phyloP scores from a whole-genome alignment of 2,797 vertebrate genomes.

The Gobio occitaniae region DNA sequence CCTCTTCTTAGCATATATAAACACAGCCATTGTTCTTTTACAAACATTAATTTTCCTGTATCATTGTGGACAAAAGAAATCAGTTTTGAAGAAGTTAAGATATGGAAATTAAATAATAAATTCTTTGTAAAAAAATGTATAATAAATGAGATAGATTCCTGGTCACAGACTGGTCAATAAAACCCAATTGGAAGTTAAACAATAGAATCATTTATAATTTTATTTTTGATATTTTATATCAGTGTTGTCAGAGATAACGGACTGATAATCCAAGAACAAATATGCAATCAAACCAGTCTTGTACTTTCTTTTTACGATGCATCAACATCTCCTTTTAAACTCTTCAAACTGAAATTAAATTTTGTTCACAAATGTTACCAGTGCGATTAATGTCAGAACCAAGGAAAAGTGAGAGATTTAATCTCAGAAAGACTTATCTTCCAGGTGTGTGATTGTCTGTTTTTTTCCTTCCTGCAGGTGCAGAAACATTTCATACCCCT shows the following conservation, averaged over 20 bases:
- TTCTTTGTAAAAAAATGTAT: neutral
- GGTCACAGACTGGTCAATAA: neutral
- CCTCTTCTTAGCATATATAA: neutral
- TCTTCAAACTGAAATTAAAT: neutral
- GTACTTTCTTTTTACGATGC: neutral
- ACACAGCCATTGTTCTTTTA: neutral
- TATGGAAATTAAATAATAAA: neutral
- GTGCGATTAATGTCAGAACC: neutral
- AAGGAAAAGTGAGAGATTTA: neutral
- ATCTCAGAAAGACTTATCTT: neutral
- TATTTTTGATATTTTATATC: neutral
- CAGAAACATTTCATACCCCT: constrained; percentile 84
- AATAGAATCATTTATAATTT: neutral
- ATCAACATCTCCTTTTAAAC: neutral
- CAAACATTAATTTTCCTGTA: neutral
- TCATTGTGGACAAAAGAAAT: neutral
- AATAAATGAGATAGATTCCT: too few relatives aligned
- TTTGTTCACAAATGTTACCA: neutral
- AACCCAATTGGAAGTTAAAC: neutral
- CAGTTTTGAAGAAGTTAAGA: neutral
- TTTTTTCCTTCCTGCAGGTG: constrained; percentile 73
- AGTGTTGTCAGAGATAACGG: neutral
- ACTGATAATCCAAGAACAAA: neutral
- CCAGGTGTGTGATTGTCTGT: neutral
- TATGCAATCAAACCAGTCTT: neutral